Evolutionary conservation across 2,113 vertebrate species (phyloP), one percentile per base, ranked within the genome.

Genomic region (Laticauda laticaudata): DNA sequence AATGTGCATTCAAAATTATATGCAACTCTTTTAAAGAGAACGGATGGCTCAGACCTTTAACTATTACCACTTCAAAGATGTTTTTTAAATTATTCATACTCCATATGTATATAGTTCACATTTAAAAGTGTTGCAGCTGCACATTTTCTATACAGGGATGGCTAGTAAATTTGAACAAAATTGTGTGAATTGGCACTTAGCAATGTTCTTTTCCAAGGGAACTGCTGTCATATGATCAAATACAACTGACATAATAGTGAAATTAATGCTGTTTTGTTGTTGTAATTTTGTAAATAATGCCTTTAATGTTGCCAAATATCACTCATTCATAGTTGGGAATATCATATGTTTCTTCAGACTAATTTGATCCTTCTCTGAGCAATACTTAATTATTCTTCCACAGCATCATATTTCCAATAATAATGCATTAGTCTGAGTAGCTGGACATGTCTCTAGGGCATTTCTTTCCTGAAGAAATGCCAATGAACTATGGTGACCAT

Each of bases 311-410:
- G 93, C 24, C 3, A 23, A 4, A 93, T 48, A 51, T 18, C 21
- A 15, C 9, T 0, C 0, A 69, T 94, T 96, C 56, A 89, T 20
- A 14, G 91, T 1, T 90, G 94, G 64, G 54, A 39, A 81, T 0
- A 39, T 57, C 0, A 51, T 15, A 86, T 12, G 0, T 59, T 90
- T 94, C 64, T 54, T 48, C 61, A 26, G 61, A 3, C 4, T 89
- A 94, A 0, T 92, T 85, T 92, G 45, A 3, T 95, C 94, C 87
- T 39, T 92, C 85, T 92, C 87, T 92, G 45, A 96, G 96, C 2
- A 14, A 91, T 2, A 92, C 91, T 94, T 93, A 92, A 91, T 95
- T 96, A 93, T 93, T 88, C 59, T 94, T 94, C 87, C 9, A n/a
- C 85, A 34, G 53, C 94, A 10, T 24, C 87, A 8, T 4, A 89